Percentiles rank a stretch among this genome's conserved stretches.
Conservation (phyloP, 1,140 invertebrate species). For the Maconellicoccus hirsutus region DNA sequence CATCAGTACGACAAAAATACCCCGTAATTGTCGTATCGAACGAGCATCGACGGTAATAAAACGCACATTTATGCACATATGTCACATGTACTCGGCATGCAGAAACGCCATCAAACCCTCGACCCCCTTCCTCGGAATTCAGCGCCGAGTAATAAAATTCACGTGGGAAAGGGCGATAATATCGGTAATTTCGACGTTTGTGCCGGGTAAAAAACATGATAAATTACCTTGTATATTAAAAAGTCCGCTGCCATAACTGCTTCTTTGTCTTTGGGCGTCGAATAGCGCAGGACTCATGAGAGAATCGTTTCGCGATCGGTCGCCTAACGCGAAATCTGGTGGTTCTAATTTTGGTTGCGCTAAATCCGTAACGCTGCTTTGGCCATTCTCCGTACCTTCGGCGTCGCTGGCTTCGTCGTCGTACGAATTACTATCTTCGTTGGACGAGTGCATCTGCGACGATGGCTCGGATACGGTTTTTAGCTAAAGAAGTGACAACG, state of each 20-base stretch:
- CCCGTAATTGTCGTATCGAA: too few relatives aligned
- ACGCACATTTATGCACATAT: too few relatives aligned
- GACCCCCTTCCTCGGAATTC: too few relatives aligned
- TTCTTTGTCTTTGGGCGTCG: not conserved
- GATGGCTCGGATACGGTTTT: conserved; percentile 40
- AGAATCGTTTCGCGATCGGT: not conserved
- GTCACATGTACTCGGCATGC: too few relatives aligned
- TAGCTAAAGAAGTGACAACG: conserved; percentile 28
- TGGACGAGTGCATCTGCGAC: conserved; percentile 54
- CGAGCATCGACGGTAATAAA: too few relatives aligned
- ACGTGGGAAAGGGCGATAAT: too few relatives aligned
- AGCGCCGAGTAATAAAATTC: too few relatives aligned
- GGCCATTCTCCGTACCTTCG: conserved; percentile 49
- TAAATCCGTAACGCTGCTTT: conserved; percentile 34
- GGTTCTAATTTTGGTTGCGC: conserved; percentile 16
- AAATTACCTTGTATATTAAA: conserved; percentile 12
- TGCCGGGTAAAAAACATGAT: too few relatives aligned
- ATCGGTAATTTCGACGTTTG: too few relatives aligned
- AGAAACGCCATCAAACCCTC: too few relatives aligned
- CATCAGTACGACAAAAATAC: too few relatives aligned
- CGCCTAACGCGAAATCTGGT: not conserved
- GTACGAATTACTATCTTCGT: conserved; percentile 52
- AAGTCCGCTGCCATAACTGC: not conserved
- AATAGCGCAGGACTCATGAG: conserved; percentile 13
- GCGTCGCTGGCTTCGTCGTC: conserved; percentile 40